Evolutionary conservation across 2,888 invertebrate genomes (phyloP), one percentile per base, ranked within the genome.

Genomic region (Endomychus coccineus): DNA sequence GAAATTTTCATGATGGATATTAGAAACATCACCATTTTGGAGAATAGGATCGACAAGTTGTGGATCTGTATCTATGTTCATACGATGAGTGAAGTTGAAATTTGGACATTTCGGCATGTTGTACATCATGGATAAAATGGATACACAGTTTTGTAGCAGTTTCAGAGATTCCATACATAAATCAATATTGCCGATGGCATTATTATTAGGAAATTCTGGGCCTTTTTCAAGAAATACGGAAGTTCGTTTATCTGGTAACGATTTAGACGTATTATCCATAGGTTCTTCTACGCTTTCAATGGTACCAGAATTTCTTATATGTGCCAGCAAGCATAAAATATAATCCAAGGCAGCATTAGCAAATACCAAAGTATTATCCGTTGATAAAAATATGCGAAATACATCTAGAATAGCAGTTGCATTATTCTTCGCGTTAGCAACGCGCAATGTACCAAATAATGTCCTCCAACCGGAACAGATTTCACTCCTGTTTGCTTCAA

Each of bases 401-500:
- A 96, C 92, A 64, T 96, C 96, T 34, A 87, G 68, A 39, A 88
- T 78, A 1, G 83, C 80, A 1, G 78, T 74, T 13, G 81, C 77
- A 49, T 82, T 83, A 51, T 68, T 75, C 41, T 70, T 61, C 52
- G 74, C 73, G 52, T 82, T 83, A 0, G 94, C 91, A 27, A 91
- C 90, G 12, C 92, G 77, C 25, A 97, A 67, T 1, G 95, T 92
- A 7, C 92, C 92, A 59, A 97, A 97, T 2, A 97, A 68, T 1
- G 96, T 91, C 34, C 95, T 74, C 96, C 96, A 97, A 0, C 96
- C 96, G 0, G 92, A 94, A 48, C 88, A 78, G 24, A 96, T 91
- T 69, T 95, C 92, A 41, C 85, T 83, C 51, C 90, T 75, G 62
- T 90, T 92, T 0, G 89, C 89, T 65, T 95, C 94, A 0, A 97